Evolutionary conservation across 2,113 vertebrate species (phyloP).

Genomic region (Cololabis saira): DNA sequence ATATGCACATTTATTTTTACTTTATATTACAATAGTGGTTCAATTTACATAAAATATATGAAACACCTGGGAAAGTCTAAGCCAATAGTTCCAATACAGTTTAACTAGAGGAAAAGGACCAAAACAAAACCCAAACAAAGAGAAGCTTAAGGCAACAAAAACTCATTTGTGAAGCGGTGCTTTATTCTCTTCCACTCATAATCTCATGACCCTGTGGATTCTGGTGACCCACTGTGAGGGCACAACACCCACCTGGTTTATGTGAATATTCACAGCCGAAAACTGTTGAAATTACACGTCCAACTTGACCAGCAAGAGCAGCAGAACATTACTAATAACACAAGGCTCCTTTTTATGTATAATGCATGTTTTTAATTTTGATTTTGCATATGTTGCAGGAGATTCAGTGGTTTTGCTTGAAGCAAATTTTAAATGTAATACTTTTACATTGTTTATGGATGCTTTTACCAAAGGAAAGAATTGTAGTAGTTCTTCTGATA

Average conservation of each 20-base stretch:
- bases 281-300: constrained; percentile 3
- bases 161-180: neutral
- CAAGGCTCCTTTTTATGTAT: neutral
- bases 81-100: too few species aligned
- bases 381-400: neutral
- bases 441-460: neutral
- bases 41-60: too few species aligned
- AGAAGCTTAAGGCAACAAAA: neutral
- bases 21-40: too few species aligned
- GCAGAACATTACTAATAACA: neutral
- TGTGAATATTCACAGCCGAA: constrained; percentile 8
- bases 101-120: neutral
- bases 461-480: neutral
- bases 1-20: too few species aligned
- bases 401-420: neutral
- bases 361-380: neutral
- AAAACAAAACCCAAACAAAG: neutral
- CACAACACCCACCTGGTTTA: constrained; percentile 3
- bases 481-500: neutral
- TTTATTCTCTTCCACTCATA: constrained; percentile 19
- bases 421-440: neutral
- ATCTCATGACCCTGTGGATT: constrained; percentile 1
- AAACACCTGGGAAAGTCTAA: too few species aligned
- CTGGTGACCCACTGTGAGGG: constrained; percentile 12
- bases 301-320: constrained; percentile 1